Conservation (phyloP, 35 echinoderm and acorn worm genomes). For the Apostichopus japonicus region DNA sequence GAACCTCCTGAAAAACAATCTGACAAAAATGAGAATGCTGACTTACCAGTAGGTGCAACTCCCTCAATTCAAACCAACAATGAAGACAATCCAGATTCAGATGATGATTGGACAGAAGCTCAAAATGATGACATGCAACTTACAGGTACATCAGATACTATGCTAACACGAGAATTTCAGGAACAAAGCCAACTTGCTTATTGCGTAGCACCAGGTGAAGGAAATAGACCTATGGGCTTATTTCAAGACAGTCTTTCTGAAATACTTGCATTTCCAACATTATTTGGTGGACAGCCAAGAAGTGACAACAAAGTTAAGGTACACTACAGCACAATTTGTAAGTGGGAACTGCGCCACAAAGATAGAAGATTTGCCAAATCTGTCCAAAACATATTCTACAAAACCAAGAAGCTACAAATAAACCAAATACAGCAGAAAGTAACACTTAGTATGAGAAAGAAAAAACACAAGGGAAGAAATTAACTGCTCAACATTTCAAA, state of each 20-base stretch:
- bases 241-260: slow-evolving; percentile 51
- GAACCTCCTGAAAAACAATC: too few species aligned
- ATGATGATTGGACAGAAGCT: too few species aligned
- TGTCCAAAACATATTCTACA: slow-evolving; percentile 62
- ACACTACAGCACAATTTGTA: slow-evolving; percentile 47
- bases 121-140: too few species aligned
- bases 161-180: slow-evolving; percentile 46
- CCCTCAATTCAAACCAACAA: too few species aligned
- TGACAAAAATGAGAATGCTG: too few species aligned
- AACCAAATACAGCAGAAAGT: slow-evolving; percentile 49
- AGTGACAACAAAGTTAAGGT: neutral
- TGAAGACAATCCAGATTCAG: too few species aligned
- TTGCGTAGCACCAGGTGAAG: slow-evolving; percentile 60
- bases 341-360: slow-evolving; percentile 45
- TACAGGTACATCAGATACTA: slow-evolving; percentile 52
- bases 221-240: slow-evolving; percentile 55
- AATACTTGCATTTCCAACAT: slow-evolving; percentile 60
- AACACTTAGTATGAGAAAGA: slow-evolving; percentile 34
- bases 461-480: slow-evolving; percentile 21
- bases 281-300: slow-evolving; percentile 57
- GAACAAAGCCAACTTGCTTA: slow-evolving; percentile 31
- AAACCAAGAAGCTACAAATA: slow-evolving; percentile 26
- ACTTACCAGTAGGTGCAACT: too few species aligned
- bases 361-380: slow-evolving; percentile 55
- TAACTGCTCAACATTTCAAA: slow-evolving; percentile 38